Percentiles rank a stretch among this genome's conserved stretches.
Conservation (phyloP, 2,797 vertebrate genomes). For the Pelochelys cantorii region DNA sequence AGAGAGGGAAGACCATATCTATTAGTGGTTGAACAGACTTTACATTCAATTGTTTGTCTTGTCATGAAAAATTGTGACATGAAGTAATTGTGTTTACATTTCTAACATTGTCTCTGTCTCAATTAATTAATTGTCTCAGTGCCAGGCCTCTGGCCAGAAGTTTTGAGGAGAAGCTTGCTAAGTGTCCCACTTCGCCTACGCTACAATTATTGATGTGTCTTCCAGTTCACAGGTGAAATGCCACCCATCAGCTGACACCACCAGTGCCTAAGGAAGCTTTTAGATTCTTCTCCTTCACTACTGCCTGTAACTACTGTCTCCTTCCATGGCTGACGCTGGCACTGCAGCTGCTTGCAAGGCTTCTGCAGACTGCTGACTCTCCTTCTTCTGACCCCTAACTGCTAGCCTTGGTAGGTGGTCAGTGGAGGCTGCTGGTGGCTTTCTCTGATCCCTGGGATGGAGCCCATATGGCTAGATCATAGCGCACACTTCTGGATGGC, state of each 20-base stretch:
- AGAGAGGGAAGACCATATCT: neutral
- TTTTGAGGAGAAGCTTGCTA: neutral
- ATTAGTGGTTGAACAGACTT: neutral
- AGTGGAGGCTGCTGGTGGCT: neutral
- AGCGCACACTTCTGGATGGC: neutral
- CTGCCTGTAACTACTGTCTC: neutral
- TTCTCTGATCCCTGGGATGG: neutral
- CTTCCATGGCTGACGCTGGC: neutral
- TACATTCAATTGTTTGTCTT: neutral
- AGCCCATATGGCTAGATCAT: neutral
- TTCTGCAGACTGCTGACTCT: neutral
- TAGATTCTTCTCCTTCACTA: neutral
- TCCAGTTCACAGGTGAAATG: neutral
- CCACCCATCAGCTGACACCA: too few relatives aligned
- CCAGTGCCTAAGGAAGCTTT: neutral
- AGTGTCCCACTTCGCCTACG: neutral
- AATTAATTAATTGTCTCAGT: neutral
- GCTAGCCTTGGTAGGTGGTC: neutral
- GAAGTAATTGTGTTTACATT: neutral
- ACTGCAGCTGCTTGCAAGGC: neutral
- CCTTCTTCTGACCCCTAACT: too few relatives aligned
- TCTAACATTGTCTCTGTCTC: neutral
- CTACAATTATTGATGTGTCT: neutral
- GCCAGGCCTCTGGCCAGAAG: rapidly evolving
- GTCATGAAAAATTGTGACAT: neutral